Conservation (phyloP, 1,140 invertebrate genomes). For the Sitobion miscanthi region DNA sequence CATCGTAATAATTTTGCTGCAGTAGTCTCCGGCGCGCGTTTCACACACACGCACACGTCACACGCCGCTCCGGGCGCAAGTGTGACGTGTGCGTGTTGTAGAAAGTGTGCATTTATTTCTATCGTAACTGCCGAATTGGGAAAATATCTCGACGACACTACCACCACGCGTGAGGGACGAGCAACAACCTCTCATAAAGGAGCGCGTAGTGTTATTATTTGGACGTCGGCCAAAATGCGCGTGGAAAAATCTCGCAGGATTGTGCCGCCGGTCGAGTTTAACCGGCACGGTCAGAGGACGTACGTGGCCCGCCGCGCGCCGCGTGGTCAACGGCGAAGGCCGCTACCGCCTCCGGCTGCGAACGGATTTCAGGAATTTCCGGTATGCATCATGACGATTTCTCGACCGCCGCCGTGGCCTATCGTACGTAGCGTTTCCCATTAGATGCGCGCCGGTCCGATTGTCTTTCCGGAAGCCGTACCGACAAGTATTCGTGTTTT, state of each 20-base stretch:
- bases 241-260: background rate
- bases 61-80: background rate
- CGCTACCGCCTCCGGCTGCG: background rate
- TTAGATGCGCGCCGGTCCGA: background rate
- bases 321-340: background rate
- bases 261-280: background rate
- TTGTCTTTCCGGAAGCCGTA: background rate
- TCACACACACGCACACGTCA: background rate
- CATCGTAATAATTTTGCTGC: background rate
- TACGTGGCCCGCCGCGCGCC: background rate
- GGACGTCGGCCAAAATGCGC: background rate
- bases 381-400: constrained; percentile 41
- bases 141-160: background rate
- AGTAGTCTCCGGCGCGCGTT: background rate
- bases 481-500: background rate
- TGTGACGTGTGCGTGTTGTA: background rate
- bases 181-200: background rate
- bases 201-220: background rate
- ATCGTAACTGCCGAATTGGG: background rate
- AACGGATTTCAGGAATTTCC: constrained; percentile 37
- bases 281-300: background rate
- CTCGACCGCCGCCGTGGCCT: background rate
- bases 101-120: background rate
- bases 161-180: background rate
- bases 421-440: background rate